Conservation (phyloP, 2,797 vertebrate genomes). For the Austrolebias charrua region DNA sequence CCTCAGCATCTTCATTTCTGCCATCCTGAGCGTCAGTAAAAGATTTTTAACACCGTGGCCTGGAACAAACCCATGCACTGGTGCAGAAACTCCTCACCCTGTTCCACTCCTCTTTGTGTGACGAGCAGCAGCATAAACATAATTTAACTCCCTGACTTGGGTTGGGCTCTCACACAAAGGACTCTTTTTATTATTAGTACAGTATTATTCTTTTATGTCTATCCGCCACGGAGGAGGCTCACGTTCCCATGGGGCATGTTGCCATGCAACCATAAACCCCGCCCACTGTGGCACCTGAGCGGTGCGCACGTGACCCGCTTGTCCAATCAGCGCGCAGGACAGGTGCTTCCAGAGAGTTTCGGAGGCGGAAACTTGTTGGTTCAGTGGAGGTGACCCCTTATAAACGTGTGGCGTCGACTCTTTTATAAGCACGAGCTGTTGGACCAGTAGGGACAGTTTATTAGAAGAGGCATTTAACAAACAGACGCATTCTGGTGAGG, state of each 20-base stretch:
- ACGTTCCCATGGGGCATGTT: slow-evolving; percentile 58
- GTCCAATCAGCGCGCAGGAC: slow-evolving; percentile 71
- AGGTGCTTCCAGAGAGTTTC: slow-evolving; percentile 77
- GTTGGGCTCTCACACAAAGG: slow-evolving; percentile 62
- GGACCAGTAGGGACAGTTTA: background rate
- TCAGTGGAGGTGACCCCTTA: slow-evolving; percentile 48
- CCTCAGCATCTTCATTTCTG: too few species aligned
- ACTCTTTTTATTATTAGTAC: slow-evolving; percentile 27
- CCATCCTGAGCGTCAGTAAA: background rate
- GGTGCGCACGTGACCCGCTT: slow-evolving; percentile 58
- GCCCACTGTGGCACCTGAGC: slow-evolving; percentile 66
- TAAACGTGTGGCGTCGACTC: slow-evolving; percentile 45
- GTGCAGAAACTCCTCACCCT: background rate
- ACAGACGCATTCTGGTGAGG: background rate
- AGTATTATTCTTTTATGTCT: background rate
- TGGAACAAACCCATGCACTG: background rate
- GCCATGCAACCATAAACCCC: slow-evolving; percentile 61
- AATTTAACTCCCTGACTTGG: slow-evolving; percentile 43
- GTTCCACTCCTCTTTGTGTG: slow-evolving; percentile 28
- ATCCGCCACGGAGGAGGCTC: slow-evolving; percentile 38
- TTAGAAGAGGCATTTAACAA: background rate
- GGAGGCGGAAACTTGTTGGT: slow-evolving; percentile 77
- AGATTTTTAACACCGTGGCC: background rate
- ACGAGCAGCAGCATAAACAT: slow-evolving; percentile 5
- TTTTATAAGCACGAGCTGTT: background rate